Percentiles rank a stretch among this genome's conserved stretches.
phyloP scores from a whole-genome alignment of 2,797 vertebrate genomes.

The Leptodactylus fallax region DNA sequence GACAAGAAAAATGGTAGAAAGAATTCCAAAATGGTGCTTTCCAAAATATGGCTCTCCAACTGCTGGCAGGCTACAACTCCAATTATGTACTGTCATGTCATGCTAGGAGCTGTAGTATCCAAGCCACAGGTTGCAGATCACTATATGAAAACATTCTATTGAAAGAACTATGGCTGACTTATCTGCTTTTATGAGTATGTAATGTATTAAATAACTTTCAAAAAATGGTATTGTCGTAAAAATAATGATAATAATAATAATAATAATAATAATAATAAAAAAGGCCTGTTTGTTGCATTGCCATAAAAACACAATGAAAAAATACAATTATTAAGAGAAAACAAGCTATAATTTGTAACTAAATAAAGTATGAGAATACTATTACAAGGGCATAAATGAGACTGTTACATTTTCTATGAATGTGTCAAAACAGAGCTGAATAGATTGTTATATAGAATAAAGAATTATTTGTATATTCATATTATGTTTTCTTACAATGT shows the following conservation, averaged over 20 bases:
- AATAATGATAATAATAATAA: too few relatives aligned
- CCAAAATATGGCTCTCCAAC: background rate
- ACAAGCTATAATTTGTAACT: conserved; percentile 21
- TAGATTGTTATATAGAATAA: conserved; percentile 33
- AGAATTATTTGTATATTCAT: conserved; percentile 24
- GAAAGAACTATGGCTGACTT: background rate
- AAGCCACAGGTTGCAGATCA: background rate
- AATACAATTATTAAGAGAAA: conserved; percentile 13
- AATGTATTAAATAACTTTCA: background rate
- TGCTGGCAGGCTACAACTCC: background rate
- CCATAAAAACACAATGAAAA: background rate
- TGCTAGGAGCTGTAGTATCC: background rate
- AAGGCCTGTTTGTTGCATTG: background rate
- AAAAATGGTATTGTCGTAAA: background rate
- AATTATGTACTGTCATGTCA: background rate
- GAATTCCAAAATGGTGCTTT: too few relatives aligned
- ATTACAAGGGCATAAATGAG: conserved; percentile 22
- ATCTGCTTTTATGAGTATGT: background rate
- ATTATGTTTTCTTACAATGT: conserved; percentile 42
- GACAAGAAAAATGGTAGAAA: too few relatives aligned
- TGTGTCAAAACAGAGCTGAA: conserved; percentile 44
- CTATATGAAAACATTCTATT: background rate
- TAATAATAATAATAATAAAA: background rate
- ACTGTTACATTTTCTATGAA: conserved; percentile 31
- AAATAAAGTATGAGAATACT: conserved; percentile 33